Evolutionary conservation across 2,888 invertebrate species (phyloP), one percentile per base, ranked within the genome.

Genomic region (Eupithecia subfuscata): DNA sequence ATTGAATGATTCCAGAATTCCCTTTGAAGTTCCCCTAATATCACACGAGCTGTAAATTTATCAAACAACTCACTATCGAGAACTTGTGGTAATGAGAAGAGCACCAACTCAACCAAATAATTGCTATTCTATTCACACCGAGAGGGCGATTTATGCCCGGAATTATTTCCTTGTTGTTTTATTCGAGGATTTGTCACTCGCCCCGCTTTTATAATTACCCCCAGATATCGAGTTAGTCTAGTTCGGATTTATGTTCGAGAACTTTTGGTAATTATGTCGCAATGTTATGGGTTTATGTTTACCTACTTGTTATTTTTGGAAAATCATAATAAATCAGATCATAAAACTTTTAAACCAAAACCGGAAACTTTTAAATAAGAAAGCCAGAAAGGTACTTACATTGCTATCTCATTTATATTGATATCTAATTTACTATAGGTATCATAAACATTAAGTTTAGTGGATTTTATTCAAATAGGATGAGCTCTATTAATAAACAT

Each of bases 91-190:
- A 87, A 80, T 68, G 72, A 71, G 79, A 84, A 80, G 80, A 90
- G 91, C 82, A 91, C 89, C 92, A 92, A 92, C 90, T 94, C 92
- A 92, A 92, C 93, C 95, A 93, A 91, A 95, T 94, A 95, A 95
- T 95, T 94, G 94, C 92, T 95, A 95, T 95, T 94, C 95, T 92
- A 95, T 95, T 95, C 95, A 94, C 94, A 93, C 93, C 88, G 90
- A 89, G 92, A 91, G 92, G 87, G 86, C 90, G 89, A 95, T 95
- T 95, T 95, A 95, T 93, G 86, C 81, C 84, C 89, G 89, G 93
- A 94, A 95, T 95, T 94, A 95, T 95, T 94, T 95, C 92, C 95
- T 92, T 95, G 95, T 95, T 95, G 94, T 95, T 94, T 95, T 94
- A 95, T 94, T 92, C 89, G 92, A 88, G 93, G 93, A 94, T 95